These are phyloP conservation scores for Ctenomys sociabilis DNA, from an alignment of 2,113 vertebrate species.

Conservation along the genomic window DNA sequence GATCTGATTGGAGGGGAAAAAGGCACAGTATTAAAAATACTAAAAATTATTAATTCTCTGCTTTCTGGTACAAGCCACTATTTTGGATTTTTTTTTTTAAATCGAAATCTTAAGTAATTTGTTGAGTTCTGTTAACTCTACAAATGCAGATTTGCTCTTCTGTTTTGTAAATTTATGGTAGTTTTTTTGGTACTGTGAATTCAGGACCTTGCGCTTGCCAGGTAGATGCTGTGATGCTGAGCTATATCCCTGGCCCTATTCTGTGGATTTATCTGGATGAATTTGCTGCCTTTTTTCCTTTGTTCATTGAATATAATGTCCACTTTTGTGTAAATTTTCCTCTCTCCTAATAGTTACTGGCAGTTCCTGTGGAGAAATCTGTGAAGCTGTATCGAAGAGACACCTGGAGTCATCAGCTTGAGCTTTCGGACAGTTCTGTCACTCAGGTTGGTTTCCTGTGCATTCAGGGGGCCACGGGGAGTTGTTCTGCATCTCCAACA, in stretches of 20 bases:
- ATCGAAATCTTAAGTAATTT: constrained; percentile 51
- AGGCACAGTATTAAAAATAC: constrained; percentile 18
- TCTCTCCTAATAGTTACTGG: constrained; percentile 89
- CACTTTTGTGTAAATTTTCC: constrained; percentile 40
- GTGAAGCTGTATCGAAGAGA: constrained; percentile 93
- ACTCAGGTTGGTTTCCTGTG: constrained; percentile 88
- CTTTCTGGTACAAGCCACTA: neutral
- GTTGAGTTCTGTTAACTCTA: constrained; percentile 42
- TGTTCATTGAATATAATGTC: neutral
- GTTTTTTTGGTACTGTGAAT: too few relatives aligned
- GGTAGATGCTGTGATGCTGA: too few relatives aligned
- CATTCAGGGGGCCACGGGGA: neutral
- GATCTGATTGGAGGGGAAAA: neutral
- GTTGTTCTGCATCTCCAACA: neutral
- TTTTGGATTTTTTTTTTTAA: neutral
- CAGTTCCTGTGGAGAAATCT: constrained; percentile 92
- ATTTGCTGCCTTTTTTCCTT: neutral
- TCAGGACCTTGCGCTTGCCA: too few relatives aligned
- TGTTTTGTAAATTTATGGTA: constrained; percentile 10
- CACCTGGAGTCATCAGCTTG: constrained; percentile 88
- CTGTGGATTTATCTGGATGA: constrained; percentile 41
- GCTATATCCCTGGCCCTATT: neutral
- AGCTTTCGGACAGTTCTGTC: constrained; percentile 90
- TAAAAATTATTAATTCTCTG: neutral
- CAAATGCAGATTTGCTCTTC: constrained; percentile 20